Evolutionary conservation across 1,140 invertebrate genomes (phyloP).

Genomic region (Zaprionus ghesquierei): DNA sequence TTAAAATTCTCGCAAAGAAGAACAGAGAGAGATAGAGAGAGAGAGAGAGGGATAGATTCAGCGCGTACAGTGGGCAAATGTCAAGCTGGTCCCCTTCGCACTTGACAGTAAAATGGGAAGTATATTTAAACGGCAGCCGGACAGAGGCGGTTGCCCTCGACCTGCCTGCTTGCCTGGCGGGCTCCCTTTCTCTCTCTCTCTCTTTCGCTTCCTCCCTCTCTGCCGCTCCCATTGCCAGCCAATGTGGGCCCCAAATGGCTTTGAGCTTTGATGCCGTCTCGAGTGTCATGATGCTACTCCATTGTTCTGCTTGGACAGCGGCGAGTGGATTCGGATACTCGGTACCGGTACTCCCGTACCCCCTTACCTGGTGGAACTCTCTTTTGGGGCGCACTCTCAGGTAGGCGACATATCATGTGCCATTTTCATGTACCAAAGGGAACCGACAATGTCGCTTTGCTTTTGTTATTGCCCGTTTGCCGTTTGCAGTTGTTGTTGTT

Average conservation of each 20-base stretch:
- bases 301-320: conserved; percentile 39
- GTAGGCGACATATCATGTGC: conserved; percentile 78
- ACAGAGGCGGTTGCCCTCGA: conserved; percentile 1
- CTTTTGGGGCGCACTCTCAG: conserved; percentile 39
- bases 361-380: background rate
- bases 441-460: conserved; percentile 46
- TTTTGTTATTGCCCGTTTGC: conserved; percentile 19
- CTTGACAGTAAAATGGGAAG: conserved; percentile 77
- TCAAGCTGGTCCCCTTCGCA: conserved; percentile 63
- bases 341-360: background rate
- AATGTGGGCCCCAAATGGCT: conserved; percentile 30
- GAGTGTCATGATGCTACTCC: conserved; percentile 60
- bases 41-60: conserved; percentile 15
- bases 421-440: conserved; percentile 62
- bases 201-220: background rate
- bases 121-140: conserved; percentile 68
- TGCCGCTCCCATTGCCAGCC: background rate
- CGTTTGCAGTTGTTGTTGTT: conserved; percentile 12
- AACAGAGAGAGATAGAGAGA: conserved; percentile 14
- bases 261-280: conserved; percentile 61
- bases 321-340: background rate
- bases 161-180: conserved; percentile 1
- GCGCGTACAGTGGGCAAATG: conserved; percentile 41
- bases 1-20: conserved; percentile 71
- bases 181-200: background rate